These are phyloP conservation scores for Poeciliopsis presidionis DNA, from an alignment of 2,797 vertebrate genomes.

Conservation along the genomic window DNA sequence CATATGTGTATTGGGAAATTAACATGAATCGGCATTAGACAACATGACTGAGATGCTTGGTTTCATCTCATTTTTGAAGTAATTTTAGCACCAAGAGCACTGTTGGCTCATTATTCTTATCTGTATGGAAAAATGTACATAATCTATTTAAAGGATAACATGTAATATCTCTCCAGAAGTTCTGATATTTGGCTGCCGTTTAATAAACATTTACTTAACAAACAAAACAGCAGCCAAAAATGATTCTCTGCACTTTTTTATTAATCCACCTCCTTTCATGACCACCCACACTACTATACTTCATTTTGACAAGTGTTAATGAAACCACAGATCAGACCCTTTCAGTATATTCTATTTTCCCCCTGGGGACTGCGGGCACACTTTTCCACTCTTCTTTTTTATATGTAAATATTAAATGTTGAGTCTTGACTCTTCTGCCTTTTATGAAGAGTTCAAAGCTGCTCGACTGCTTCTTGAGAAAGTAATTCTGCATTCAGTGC, in stretches of 20 bases:
- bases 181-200: not conserved
- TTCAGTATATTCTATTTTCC: conserved; percentile 28
- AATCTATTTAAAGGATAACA: conserved; percentile 12
- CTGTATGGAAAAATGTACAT: conserved; percentile 3
- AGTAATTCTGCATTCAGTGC: conserved; percentile 53
- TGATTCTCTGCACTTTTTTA: conserved; percentile 8
- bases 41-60: not conserved
- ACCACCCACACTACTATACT: conserved; percentile 1
- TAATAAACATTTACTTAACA: conserved; percentile 3
- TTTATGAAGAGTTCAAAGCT: conserved; percentile 68
- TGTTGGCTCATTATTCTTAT: conserved; percentile 11
- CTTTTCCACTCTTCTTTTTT: conserved; percentile 43
- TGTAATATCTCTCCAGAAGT: not conserved
- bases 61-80: not conserved
- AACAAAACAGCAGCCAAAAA: not conserved
- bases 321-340: conserved; percentile 42
- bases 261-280: not conserved
- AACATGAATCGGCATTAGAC: not conserved
- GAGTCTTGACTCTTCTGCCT: conserved; percentile 45
- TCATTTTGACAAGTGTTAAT: conserved; percentile 32
- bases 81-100: not conserved
- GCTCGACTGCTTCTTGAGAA: conserved; percentile 41
- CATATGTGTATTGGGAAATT: not conserved
- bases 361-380: conserved; percentile 23
- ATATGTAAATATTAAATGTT: conserved; percentile 56